Conservation (phyloP, 2,888 invertebrate genomes). For the Drosophila histrio region DNA sequence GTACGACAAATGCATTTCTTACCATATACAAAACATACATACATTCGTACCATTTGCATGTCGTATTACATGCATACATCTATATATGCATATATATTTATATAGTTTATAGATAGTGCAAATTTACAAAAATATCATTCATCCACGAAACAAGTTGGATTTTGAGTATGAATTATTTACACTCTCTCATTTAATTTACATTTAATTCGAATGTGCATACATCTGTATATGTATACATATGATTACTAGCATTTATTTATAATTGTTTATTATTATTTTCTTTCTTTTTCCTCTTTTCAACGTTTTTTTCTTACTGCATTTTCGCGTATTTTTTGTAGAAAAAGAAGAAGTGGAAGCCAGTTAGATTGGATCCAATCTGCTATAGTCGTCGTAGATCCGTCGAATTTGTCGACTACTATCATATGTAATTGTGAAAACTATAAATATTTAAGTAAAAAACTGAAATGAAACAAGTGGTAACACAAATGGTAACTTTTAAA, state of each 20-base stretch:
- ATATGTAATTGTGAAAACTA: slow-evolving; percentile 70
- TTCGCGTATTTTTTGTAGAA: slow-evolving; percentile 70
- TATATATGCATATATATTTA: slow-evolving; percentile 2
- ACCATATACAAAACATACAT: neutral
- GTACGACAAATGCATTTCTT: slow-evolving; percentile 16
- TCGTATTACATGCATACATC: slow-evolving; percentile 13
- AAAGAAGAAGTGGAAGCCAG: slow-evolving; percentile 84
- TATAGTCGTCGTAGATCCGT: slow-evolving; percentile 82
- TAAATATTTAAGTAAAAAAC: slow-evolving; percentile 27
- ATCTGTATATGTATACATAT: slow-evolving; percentile 34
- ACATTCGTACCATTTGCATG: neutral
- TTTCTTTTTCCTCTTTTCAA: slow-evolving; percentile 59
- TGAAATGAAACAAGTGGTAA: slow-evolving; percentile 22
- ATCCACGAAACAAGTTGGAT: slow-evolving; percentile 16
- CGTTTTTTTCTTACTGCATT: slow-evolving; percentile 54
- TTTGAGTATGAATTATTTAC: slow-evolving; percentile 12
- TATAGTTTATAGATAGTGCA: slow-evolving; percentile 34
- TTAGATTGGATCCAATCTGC: slow-evolving; percentile 84
- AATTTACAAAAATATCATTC: slow-evolving; percentile 26
- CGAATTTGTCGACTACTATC: slow-evolving; percentile 83
- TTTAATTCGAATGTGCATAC: slow-evolving; percentile 25
- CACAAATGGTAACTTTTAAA: slow-evolving; percentile 34
- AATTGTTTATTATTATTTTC: slow-evolving; percentile 67
- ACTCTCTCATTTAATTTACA: slow-evolving; percentile 20
- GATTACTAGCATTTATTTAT: slow-evolving; percentile 64